A percentile compares a stretch with the other conserved stretches of the same genome.
These are phyloP conservation scores for Beaufortia kweichowensis DNA, from an alignment of 2,113 vertebrate genomes.

Conservation along the genomic window DNA sequence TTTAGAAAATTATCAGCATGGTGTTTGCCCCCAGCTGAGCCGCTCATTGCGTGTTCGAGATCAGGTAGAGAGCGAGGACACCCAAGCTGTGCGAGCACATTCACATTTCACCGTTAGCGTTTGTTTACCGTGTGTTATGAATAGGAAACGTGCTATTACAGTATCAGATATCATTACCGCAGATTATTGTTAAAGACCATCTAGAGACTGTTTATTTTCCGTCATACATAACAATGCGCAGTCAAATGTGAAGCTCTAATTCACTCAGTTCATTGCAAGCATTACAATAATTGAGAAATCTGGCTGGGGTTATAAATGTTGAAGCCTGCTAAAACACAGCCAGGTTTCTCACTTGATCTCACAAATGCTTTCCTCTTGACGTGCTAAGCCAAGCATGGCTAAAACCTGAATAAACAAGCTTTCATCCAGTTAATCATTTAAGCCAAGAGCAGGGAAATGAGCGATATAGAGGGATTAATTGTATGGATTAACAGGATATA, in stretches of 20 bases:
- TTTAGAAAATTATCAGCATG: neutral
- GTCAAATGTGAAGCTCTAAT: neutral
- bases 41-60: neutral
- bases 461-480: conserved; percentile 31
- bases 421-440: conserved; percentile 35
- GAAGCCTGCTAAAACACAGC: conserved; percentile 32
- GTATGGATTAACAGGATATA: conserved; percentile 44
- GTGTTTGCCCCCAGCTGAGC: neutral
- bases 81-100: neutral
- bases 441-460: conserved; percentile 31
- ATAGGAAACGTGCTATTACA: conserved; percentile 2
- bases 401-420: conserved; percentile 38
- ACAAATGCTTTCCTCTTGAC: conserved; percentile 20
- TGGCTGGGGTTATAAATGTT: conserved; percentile 14
- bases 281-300: conserved; percentile 28
- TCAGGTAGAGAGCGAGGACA: conserved; percentile 6
- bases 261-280: conserved; percentile 23
- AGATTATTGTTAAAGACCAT: conserved; percentile 13
- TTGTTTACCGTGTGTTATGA: conserved; percentile 1
- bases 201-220: conserved; percentile 25
- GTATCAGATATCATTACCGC: conserved; percentile 1
- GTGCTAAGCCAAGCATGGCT: conserved; percentile 34
- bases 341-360: conserved; percentile 35
- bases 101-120: conserved; percentile 14
- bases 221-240: conserved; percentile 24